phyloP scores from a whole-genome alignment of 2,888 invertebrate species.

The Invenusta paracnida region DNA sequence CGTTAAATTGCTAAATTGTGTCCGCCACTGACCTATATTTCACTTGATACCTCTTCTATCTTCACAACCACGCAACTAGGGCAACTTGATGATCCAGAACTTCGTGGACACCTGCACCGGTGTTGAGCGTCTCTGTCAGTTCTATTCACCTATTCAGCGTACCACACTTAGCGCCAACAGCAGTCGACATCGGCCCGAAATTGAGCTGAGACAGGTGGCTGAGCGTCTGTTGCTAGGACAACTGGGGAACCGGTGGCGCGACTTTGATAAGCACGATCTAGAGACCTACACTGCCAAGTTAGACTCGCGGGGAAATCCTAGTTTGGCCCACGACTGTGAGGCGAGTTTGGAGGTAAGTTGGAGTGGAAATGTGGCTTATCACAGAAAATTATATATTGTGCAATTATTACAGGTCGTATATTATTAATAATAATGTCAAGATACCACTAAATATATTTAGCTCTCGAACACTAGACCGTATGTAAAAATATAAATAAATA shows the following conservation, averaged over 20 bases:
- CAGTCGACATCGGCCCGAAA: neutral
- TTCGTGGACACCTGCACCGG: conserved; percentile 17
- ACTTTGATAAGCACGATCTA: neutral
- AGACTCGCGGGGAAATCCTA: neutral
- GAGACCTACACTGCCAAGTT: neutral
- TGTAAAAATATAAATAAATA: too few relatives aligned
- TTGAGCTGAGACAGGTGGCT: neutral
- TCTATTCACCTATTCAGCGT: neutral
- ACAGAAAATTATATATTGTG: too few relatives aligned
- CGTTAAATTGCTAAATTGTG: too few relatives aligned
- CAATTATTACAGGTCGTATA: too few relatives aligned
- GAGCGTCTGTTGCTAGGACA: neutral
- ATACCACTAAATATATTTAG: too few relatives aligned
- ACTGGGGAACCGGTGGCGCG: neutral
- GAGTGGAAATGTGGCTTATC: neutral
- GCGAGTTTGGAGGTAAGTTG: neutral
- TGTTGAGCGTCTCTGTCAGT: neutral
- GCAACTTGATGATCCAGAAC: conserved; percentile 19
- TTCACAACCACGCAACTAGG: too few relatives aligned
- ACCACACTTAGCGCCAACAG: neutral
- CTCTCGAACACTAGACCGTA: too few relatives aligned
- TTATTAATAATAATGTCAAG: too few relatives aligned
- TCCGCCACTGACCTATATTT: too few relatives aligned
- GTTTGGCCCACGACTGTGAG: neutral
- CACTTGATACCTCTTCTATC: too few relatives aligned